A percentile compares a stretch with the other conserved stretches of the same genome.
Conservation (phyloP, 2,113 vertebrate genomes). For the Sphaerodactylus townsendi region DNA sequence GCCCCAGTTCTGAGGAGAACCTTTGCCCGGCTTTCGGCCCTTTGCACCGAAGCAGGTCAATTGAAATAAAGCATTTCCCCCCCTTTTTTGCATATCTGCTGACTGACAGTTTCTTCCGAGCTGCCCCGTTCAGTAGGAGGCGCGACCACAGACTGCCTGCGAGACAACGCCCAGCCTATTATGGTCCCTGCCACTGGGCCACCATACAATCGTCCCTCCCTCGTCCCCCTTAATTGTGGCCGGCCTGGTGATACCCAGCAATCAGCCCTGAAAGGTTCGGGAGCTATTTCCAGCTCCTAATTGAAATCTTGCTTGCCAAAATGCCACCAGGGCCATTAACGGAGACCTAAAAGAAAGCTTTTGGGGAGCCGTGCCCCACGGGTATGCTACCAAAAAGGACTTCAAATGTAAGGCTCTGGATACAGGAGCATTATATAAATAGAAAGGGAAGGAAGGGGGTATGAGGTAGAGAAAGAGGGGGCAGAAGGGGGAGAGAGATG, state of each 20-base stretch:
- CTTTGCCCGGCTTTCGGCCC: neutral
- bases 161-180: conserved; percentile 27
- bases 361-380: neutral
- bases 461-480: neutral
- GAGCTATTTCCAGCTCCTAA: conserved; percentile 32
- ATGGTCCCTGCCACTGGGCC: conserved; percentile 22
- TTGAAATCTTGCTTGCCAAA: conserved; percentile 33
- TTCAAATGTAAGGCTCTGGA: conserved; percentile 2
- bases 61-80: no score
- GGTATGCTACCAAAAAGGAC: neutral
- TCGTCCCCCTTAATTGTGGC: conserved; percentile 31
- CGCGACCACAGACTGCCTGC: conserved; percentile 14
- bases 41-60: neutral
- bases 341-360: conserved; percentile 16
- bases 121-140: conserved; percentile 11
- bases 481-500: neutral
- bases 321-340: conserved; percentile 14
- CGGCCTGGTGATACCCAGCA: conserved; percentile 29
- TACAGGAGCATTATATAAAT: neutral
- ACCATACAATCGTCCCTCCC: conserved; percentile 24
- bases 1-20: neutral
- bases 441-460: neutral
- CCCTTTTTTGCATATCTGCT: neutral
- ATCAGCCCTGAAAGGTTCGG: conserved; percentile 27
- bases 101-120: conserved; percentile 12